Conservation (phyloP, 2,113 vertebrate species). For the Pavo muticus region DNA sequence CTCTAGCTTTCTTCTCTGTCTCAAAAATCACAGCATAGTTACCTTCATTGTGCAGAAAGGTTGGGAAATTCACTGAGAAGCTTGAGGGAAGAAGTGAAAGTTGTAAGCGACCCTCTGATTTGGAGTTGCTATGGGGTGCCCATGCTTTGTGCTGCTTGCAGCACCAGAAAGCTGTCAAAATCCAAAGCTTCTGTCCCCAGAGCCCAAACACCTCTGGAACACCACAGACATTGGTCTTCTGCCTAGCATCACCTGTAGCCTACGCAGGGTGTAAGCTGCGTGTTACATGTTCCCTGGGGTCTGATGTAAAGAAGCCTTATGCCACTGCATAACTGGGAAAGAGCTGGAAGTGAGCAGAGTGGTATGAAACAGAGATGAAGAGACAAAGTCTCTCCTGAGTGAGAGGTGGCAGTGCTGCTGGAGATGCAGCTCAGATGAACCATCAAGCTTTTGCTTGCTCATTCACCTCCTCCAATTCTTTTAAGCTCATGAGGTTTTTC, state of each 20-base stretch:
- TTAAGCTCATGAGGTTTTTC: neutral
- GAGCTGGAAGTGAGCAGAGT: neutral
- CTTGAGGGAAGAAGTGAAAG: no score
- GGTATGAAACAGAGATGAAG: neutral
- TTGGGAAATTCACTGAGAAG: neutral
- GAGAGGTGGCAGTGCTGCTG: neutral
- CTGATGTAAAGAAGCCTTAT: fast-evolving
- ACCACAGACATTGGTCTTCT: neutral
- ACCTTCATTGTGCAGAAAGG: neutral
- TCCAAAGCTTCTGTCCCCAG: neutral
- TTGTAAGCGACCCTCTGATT: neutral
- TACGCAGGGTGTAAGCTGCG: neutral
- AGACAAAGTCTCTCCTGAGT: neutral
- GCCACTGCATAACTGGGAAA: neutral
- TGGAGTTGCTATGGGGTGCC: neutral
- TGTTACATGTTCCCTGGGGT: neutral
- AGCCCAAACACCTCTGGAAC: neutral
- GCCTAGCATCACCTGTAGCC: neutral
- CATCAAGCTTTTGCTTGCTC: neutral
- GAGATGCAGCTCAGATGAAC: neutral
- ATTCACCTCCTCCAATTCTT: neutral
- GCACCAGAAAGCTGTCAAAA: neutral
- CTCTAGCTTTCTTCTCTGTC: neutral
- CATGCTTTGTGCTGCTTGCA: fast-evolving
- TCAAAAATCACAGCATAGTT: neutral